Conservation (phyloP, 2,888 invertebrate genomes). For the Entomobrya multifasciata region DNA sequence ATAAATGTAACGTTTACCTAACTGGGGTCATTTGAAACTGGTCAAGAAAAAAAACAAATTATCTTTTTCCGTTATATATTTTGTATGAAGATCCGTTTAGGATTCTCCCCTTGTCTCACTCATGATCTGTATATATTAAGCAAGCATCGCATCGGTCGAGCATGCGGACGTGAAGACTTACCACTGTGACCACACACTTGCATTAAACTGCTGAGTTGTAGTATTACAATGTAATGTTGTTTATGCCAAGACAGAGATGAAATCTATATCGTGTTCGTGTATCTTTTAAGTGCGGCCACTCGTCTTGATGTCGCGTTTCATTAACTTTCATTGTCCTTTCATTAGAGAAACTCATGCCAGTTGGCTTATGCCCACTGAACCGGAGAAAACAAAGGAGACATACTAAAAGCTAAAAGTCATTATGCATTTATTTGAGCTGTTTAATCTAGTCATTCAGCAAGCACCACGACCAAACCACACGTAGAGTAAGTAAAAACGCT, state of each 20-base stretch:
- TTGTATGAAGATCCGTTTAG: not conserved
- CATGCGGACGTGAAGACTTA: not conserved
- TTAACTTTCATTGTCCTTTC: constrained; percentile 63
- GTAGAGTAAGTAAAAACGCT: too few species aligned
- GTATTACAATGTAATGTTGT: not conserved
- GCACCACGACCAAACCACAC: not conserved
- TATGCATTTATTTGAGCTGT: constrained; percentile 34
- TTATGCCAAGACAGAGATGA: constrained; percentile 22
- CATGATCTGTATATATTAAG: not conserved
- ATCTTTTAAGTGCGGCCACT: constrained; percentile 51
- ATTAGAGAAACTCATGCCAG: constrained; percentile 43
- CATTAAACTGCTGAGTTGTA: constrained; percentile 5
- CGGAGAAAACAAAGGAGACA: constrained; percentile 38
- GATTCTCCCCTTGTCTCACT: not conserved
- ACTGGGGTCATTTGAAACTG: constrained; percentile 54
- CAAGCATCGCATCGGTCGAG: too few species aligned
- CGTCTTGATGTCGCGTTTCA: constrained; percentile 47
- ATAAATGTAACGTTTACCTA: not conserved
- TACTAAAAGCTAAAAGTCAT: constrained; percentile 64
- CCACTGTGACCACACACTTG: constrained; percentile 47
- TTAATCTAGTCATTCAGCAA: not conserved
- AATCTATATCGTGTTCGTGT: constrained; percentile 43
- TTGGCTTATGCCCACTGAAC: constrained; percentile 26
- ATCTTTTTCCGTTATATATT: constrained; percentile 40
- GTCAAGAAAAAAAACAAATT: constrained; percentile 46